Percentiles rank a stretch among this genome's conserved stretches.
Conservation (phyloP, 2,888 invertebrate species). For the Drosophila pseudotakahashii region DNA sequence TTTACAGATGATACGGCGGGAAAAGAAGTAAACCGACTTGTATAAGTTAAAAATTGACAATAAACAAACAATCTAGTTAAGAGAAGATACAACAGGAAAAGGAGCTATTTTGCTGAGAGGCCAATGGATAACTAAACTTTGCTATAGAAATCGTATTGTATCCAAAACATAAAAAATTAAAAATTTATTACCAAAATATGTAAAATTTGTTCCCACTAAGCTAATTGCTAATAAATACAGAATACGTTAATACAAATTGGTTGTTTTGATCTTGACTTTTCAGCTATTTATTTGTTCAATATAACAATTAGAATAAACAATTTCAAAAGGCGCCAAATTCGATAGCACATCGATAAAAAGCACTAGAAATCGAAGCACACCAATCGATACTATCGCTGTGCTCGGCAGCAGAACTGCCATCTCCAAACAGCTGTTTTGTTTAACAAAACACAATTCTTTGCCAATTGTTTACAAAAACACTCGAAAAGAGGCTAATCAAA, state of each 20-base stretch:
- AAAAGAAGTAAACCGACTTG: too few species aligned
- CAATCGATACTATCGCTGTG: conserved; percentile 3
- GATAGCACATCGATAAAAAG: not conserved
- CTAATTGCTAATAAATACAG: conserved; percentile 17
- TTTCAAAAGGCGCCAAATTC: conserved; percentile 7
- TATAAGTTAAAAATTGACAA: too few species aligned
- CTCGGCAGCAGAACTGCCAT: not conserved
- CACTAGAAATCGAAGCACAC: not conserved
- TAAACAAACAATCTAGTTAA: too few species aligned
- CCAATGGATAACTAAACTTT: too few species aligned
- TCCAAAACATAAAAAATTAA: too few species aligned
- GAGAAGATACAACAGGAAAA: too few species aligned
- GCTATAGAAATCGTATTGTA: too few species aligned
- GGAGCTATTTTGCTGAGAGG: too few species aligned
- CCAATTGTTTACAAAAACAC: conserved; percentile 31
- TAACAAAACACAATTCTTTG: conserved; percentile 30
- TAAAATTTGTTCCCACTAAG: not conserved
- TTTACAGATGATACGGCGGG: too few species aligned
- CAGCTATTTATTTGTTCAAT: conserved; percentile 15
- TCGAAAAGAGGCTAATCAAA: conserved; percentile 46
- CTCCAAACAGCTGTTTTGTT: conserved; percentile 31
- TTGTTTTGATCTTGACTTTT: conserved; percentile 23
- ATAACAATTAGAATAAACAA: conserved; percentile 6
- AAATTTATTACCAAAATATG: too few species aligned
- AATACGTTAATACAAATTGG: conserved; percentile 6